Conservation (phyloP, 1,140 invertebrate genomes). For the Scaptodrosophila lebanonensis region DNA sequence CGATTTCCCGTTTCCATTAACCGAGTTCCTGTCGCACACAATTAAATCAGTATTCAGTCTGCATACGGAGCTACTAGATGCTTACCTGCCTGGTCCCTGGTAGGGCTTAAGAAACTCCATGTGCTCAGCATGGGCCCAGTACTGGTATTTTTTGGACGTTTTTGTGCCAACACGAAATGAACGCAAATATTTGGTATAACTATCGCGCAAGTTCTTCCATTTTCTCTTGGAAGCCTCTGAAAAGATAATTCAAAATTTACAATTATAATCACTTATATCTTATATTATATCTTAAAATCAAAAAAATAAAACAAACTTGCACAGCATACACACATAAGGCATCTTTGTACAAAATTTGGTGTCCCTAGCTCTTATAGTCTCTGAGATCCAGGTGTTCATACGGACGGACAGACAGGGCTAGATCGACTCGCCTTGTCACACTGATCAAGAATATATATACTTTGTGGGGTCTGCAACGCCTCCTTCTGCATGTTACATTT, state of each 20-base stretch:
- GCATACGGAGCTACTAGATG: neutral
- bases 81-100: slow-evolving; percentile 69
- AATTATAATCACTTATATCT: no score
- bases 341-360: no score
- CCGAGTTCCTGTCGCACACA: slow-evolving; percentile 36
- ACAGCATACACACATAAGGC: no score
- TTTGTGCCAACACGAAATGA: slow-evolving; percentile 75
- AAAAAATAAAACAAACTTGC: no score
- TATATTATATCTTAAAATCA: no score
- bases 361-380: no score
- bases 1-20: slow-evolving; percentile 58
- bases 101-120: slow-evolving; percentile 75
- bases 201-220: slow-evolving; percentile 76
- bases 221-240: slow-evolving; percentile 74
- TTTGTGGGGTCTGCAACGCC: no score
- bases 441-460: no score
- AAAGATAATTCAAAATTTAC: slow-evolving; percentile 12
- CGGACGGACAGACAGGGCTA: no score
- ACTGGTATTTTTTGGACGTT: slow-evolving; percentile 76
- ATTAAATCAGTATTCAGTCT: neutral
- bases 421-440: no score
- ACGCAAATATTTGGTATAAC: slow-evolving; percentile 74
- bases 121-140: slow-evolving; percentile 75
- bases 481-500: no score
- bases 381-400: no score